Conservation (phyloP, 2,888 invertebrate genomes). For the Cataglyphis altisquamis region DNA sequence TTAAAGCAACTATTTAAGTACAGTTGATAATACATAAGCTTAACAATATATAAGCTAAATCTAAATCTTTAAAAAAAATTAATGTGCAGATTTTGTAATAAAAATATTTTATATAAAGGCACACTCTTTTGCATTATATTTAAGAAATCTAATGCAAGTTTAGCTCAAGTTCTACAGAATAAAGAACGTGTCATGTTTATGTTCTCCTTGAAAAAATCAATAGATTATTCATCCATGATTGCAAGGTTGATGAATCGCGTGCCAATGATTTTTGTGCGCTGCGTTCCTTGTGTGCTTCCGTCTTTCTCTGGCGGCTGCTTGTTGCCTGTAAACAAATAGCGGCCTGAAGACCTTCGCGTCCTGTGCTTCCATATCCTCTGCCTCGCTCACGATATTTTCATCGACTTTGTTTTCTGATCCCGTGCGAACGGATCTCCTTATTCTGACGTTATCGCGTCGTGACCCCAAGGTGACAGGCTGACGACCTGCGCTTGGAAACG, state of each 20-base stretch:
- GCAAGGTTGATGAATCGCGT: conserved; percentile 17
- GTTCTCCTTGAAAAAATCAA: not conserved
- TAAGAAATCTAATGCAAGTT: not conserved
- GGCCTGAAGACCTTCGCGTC: conserved; percentile 83
- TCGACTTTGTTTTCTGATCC: conserved; percentile 34
- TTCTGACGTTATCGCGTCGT: conserved; percentile 11
- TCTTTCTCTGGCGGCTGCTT: conserved; percentile 72
- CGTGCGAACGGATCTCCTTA: conserved; percentile 58
- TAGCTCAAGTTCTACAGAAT: not conserved
- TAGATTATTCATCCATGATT: not conserved
- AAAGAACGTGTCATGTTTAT: not conserved
- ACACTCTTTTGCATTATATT: not conserved
- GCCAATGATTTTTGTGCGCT: conserved; percentile 3
- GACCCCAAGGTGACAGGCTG: not conserved
- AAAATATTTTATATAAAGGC: not conserved
- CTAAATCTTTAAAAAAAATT: not conserved
- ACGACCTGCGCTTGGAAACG: not conserved
- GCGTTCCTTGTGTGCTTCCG: conserved; percentile 39
- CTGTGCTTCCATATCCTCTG: conserved; percentile 75
- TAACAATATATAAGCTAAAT: not conserved
- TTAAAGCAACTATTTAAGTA: not conserved
- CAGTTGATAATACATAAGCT: not conserved
- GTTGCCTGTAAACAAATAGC: conserved; percentile 81
- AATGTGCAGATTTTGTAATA: not conserved
- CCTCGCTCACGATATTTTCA: not conserved